Evolutionary conservation across 2,888 invertebrate genomes (phyloP).

Genomic region (Parasteatoda lunata): DNA sequence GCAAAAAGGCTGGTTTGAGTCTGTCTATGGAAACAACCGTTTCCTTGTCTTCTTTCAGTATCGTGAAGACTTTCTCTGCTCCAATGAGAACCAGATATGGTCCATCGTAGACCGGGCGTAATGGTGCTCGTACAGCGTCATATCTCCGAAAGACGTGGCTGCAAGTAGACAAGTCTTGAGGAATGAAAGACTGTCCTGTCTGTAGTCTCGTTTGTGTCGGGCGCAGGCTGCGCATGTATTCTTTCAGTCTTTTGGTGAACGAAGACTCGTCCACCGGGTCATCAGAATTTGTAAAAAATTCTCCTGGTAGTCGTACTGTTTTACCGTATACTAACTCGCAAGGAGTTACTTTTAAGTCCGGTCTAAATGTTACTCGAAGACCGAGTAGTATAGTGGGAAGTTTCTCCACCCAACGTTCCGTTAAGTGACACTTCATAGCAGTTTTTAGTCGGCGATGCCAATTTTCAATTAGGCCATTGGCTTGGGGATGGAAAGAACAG

Average conservation of each 20-base stretch:
- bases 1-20: too few species aligned
- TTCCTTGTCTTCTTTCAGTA: not conserved
- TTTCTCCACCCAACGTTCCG: too few species aligned
- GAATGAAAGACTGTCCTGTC: not conserved
- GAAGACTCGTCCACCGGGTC: fast-evolving
- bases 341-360: too few species aligned
- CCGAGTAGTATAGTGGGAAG: not conserved
- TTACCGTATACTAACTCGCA: not conserved
- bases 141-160: not conserved
- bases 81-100: not conserved
- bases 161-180: not conserved
- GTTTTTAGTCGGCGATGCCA: not conserved
- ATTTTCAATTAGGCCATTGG: not conserved
- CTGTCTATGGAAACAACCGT: too few species aligned
- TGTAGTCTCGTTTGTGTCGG: not conserved
- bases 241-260: not conserved
- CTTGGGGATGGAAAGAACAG: not conserved
- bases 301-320: not conserved
- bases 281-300: not conserved
- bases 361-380: not conserved
- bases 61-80: not conserved
- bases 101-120: not conserved
- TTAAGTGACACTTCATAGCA: not conserved
- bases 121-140: not conserved
- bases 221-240: not conserved